Evolutionary conservation across 1,140 invertebrate species (phyloP), one percentile per base, ranked within the genome.

Genomic region (Campoletis sonorensis): DNA sequence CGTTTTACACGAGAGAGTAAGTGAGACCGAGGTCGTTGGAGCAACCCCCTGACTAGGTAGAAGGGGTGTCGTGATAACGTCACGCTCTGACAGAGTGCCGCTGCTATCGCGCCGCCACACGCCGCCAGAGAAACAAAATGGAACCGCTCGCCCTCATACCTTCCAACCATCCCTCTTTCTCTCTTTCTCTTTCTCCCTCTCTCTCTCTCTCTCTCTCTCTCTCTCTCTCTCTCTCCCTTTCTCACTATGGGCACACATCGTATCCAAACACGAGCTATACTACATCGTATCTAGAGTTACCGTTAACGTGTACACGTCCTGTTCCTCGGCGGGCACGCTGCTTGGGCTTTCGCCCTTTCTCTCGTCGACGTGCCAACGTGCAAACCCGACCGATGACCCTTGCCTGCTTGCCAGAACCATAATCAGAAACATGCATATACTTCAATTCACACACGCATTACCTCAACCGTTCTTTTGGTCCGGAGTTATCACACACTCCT

Each of bases 91-190:
- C 92, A 92, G 92, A 92, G 92, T 92, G 90, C 91, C 91, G 89
- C 89, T 92, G 91, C 92, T 92, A 93, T 93, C 92, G 91, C 91
- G 86, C 88, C 87, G 90, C 90, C 91, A 92, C 92, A 93, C 91
- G 91, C 92, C 91, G 91, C 83, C 92, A 92, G 91, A 92, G 91
- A 92, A 92, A 92, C 91, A 92, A 92, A 92, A 92, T 92, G 91
- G 90, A 90, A 89, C 90, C 90, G 89, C 91, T 88, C 89, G 85
- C 84, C 87, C 86, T 86, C 84, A 82, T 84, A 37, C 84, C 58
- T 49, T 75, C 64, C 82, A 68, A 79, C 75, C 84, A 83, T n/a
- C 79, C 61, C 80, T 78, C 81, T 33, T 80, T 77, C 72, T 80
- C 79, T 40, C 73, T 76, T 40, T 79, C 61, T 64, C 61, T 64